Evolutionary conservation across 1,140 invertebrate species (phyloP).

Genomic region (Drosophila malerkotliana): DNA sequence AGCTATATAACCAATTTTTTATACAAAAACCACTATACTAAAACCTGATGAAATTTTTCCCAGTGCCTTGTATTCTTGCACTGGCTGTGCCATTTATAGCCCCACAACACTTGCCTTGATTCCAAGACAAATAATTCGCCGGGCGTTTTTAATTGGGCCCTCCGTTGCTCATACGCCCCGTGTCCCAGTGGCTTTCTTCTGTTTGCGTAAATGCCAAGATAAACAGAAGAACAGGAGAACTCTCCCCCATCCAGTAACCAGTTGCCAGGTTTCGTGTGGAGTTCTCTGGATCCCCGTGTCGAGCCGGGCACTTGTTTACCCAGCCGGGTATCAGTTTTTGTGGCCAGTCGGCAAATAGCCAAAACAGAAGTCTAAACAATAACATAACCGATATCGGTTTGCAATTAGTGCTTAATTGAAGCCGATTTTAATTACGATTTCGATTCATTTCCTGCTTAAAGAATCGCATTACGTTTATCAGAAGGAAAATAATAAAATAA

Average conservation of each 20-base stretch:
- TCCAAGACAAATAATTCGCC: conserved; percentile 59
- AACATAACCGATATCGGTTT: conserved; percentile 24
- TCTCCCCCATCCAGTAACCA: too few species aligned
- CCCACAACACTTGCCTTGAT: conserved; percentile 30
- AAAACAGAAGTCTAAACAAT: conserved; percentile 22
- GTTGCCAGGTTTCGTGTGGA: too few species aligned
- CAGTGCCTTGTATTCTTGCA: conserved; percentile 5
- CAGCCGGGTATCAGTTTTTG: too few species aligned
- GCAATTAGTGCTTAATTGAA: conserved; percentile 11
- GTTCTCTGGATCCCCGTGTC: too few species aligned
- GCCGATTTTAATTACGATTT: conserved; percentile 11
- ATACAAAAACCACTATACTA: too few species aligned
- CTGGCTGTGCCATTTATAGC: conserved; percentile 49
- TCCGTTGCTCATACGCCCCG: conserved; percentile 40
- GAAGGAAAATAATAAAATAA: neutral
- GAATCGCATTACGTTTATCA: conserved; percentile 5
- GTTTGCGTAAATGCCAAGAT: conserved; percentile 44
- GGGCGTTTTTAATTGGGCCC: conserved; percentile 34
- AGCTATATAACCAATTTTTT: too few species aligned
- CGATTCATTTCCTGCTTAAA: conserved; percentile 11
- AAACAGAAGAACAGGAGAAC: conserved; percentile 18
- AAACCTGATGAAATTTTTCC: neutral
- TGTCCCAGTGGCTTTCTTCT: neutral
- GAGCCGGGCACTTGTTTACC: too few species aligned
- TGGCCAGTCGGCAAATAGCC: conserved; percentile 14